Percentiles rank a stretch among this genome's conserved stretches.
These are phyloP conservation scores for Nanorana parkeri DNA, from an alignment of 2,113 vertebrate species.

Conservation along the genomic window DNA sequence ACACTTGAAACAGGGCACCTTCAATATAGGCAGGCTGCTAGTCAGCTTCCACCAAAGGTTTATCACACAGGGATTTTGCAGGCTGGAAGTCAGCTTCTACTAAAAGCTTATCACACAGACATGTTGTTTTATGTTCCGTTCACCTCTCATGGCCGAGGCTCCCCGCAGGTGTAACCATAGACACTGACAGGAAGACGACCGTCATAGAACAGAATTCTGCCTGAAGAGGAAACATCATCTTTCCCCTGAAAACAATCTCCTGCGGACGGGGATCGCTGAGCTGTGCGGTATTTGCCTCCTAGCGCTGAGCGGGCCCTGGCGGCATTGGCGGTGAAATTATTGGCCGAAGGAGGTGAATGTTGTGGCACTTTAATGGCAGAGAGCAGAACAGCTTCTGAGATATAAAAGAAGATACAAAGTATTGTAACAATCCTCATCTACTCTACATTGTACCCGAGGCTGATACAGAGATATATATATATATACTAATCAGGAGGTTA, in stretches of 20 bases:
- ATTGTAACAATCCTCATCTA: no score
- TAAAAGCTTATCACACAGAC: no score
- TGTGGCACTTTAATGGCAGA: background rate
- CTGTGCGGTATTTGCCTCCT: background rate
- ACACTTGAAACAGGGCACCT: no score
- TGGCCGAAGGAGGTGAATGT: background rate
- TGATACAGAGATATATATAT: no score
- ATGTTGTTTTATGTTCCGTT: no score
- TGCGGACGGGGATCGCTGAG: background rate
- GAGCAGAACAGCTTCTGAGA: background rate
- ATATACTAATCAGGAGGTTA: no score
- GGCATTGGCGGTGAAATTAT: background rate
- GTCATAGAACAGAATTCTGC: background rate
- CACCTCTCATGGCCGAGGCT: background rate
- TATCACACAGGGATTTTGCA: no score
- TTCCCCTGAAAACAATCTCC: background rate
- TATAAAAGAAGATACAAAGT: no score
- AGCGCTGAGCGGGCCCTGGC: background rate
- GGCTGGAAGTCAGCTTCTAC: no score
- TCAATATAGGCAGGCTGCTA: no score
- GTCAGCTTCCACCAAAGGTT: no score
- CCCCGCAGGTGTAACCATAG: background rate
- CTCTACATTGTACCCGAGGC: no score
- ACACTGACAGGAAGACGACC: background rate
- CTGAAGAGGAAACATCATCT: constrained; percentile 17